Conservation (phyloP, 1,140 invertebrate genomes). For the Brachionus sp. region DNA sequence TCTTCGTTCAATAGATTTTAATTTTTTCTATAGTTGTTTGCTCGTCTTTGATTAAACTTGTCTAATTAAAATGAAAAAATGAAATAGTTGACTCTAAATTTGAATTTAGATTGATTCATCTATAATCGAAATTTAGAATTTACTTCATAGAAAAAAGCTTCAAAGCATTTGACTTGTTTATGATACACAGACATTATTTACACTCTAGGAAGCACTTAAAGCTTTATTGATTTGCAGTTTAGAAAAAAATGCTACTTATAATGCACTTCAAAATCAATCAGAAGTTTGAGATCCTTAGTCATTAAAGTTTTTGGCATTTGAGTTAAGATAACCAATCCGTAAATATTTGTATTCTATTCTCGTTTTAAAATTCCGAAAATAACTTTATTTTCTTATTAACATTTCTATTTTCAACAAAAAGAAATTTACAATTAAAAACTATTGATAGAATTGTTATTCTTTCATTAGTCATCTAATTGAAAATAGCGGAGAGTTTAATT, state of each 20-base stretch:
- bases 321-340: not conserved
- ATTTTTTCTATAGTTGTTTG: not conserved
- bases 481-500: not conserved
- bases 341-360: not conserved
- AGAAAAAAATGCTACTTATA: not conserved
- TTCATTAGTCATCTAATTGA: not conserved
- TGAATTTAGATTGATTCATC: conserved; percentile 4
- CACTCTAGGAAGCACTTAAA: not conserved
- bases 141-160: not conserved
- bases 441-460: not conserved
- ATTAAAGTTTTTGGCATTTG: not conserved
- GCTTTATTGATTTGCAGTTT: not conserved
- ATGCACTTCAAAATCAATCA: not conserved
- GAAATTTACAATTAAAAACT: not conserved
- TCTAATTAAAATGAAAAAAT: not conserved
- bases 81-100: not conserved
- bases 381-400: not conserved
- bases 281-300: not conserved
- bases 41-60: not conserved
- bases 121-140: not conserved
- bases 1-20: not conserved
- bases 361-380: not conserved
- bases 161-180: not conserved
- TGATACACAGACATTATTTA: not conserved
- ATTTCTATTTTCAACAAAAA: not conserved